Base-by-base conservation (phyloP, 2,797 vertebrate species). In the Molossus molossus region DNA sequence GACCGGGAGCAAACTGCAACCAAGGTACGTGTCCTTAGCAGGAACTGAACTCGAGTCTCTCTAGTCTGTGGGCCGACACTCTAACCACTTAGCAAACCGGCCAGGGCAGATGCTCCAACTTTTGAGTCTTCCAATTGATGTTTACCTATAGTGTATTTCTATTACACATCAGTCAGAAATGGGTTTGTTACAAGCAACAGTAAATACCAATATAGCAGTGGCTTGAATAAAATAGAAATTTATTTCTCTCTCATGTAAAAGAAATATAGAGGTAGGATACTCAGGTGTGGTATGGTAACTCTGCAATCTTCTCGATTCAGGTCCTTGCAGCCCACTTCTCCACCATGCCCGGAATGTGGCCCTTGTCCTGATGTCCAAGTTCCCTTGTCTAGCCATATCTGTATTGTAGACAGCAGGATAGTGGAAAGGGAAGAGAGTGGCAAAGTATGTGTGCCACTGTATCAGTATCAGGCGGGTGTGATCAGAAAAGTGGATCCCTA, bases 141-240 rank as follows among this genome's bases (percentile, higher is more conserved):
- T 81, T 89, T 69, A 60, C 62, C 90, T 90, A 5, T 33, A 89
- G 55, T 9, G 15, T 58, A 23, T 83, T 90, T 87, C 37, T 72
- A 18, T 64, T 86, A 48, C 0, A 58, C 1, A 60, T 67, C 40
- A 70, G 13, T 48, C 21, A 57, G 80, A 55, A 84, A 85, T 55
- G 21, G 23, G 8, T 88, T 88, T 87, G 48, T 18, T 65, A 64
- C 2, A 75, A 37, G 65, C 50, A 73, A 25, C 6, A 53, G 2
- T 45, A 79, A 72, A 77, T 4, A 45, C 5, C 77, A 85, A 25
- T 20, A 53, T 2, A 67, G 5, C 50, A 55, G 40, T 69, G 79
- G 33, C 57, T 77, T 84, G 29, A 40, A 20, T n/a, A 17, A 91
- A 48, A 55, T 18, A 83, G 57, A 79, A 18, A 29, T 69, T 77